Percentiles rank a stretch among this genome's conserved stretches.
Evolutionary conservation across 2,113 vertebrate species (phyloP).

Genomic region (Fregata magnificens): DNA sequence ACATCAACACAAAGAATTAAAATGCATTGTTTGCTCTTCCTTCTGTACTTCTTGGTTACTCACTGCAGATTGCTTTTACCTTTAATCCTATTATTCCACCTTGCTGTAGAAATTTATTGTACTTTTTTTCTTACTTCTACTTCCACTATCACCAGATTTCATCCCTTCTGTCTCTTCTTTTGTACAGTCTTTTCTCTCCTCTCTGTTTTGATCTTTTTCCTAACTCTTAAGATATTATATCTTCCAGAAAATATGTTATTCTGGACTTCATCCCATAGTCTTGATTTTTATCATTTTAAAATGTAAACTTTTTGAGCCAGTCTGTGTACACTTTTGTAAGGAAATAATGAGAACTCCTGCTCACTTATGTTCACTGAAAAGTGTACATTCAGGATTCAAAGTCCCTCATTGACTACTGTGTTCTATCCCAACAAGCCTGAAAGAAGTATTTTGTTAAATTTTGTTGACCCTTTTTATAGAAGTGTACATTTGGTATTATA

Average conservation of each 20-base stretch:
- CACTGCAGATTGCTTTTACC: neutral
- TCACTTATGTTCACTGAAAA: neutral
- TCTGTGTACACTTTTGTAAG: neutral
- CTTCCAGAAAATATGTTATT: neutral
- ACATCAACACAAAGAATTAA: neutral
- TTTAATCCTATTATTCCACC: neutral
- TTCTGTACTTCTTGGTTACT: neutral
- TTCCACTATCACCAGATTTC: neutral
- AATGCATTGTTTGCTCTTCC: neutral
- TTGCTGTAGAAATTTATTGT: neutral
- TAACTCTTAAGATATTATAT: neutral
- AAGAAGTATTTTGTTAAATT: neutral
- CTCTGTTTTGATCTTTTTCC: neutral
- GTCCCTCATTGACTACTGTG: fast-evolving
- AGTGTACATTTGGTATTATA: neutral
- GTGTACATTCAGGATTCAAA: neutral
- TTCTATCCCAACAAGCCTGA: neutral
- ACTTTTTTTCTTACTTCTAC: neutral
- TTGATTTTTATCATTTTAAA: neutral
- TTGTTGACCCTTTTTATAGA: neutral
- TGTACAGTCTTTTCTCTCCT: neutral
- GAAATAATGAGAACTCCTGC: neutral
- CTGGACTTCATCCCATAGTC: neutral
- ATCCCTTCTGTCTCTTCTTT: neutral
- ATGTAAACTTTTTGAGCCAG: neutral